phyloP scores from a whole-genome alignment of 2,888 invertebrate species.

The Parapristionchus giblindavisi region DNA sequence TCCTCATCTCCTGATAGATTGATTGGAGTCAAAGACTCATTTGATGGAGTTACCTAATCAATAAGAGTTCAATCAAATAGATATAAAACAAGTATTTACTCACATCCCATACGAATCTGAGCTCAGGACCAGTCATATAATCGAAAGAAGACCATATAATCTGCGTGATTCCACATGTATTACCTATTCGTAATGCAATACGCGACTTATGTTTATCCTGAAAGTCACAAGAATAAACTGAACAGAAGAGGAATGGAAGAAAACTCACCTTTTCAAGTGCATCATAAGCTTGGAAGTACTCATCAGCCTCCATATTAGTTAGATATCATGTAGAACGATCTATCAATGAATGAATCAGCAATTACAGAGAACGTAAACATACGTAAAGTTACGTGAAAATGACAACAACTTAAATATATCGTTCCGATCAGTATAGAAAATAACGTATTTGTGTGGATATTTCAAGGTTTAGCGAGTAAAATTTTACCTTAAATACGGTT shows the following conservation, averaged over 20 bases:
- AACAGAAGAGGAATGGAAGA: background rate
- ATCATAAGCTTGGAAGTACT: constrained; percentile 58
- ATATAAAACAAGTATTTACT: background rate
- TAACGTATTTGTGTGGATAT: too few relatives aligned
- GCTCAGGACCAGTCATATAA: constrained; percentile 65
- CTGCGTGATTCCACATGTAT: constrained; percentile 58
- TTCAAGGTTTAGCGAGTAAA: too few relatives aligned
- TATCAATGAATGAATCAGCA: too few relatives aligned
- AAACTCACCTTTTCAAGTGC: constrained; percentile 53
- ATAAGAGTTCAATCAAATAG: background rate
- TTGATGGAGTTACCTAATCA: constrained; percentile 33
- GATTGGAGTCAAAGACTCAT: constrained; percentile 30
- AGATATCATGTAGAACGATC: too few relatives aligned
- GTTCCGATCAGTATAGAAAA: too few relatives aligned
- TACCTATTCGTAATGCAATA: constrained; percentile 47
- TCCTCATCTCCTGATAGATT: constrained; percentile 34
- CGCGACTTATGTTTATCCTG: constrained; percentile 46
- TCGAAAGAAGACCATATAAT: constrained; percentile 67
- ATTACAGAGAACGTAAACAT: too few relatives aligned
- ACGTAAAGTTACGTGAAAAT: too few relatives aligned
- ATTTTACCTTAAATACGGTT: too few relatives aligned
- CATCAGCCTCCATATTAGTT: constrained; percentile 63
- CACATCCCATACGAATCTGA: constrained; percentile 65
- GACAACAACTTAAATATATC: too few relatives aligned
- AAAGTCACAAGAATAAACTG: background rate